Evolutionary conservation across 2,797 vertebrate species (phyloP), one percentile per base, ranked within the genome.

Genomic region (Meriones psammophilus): DNA sequence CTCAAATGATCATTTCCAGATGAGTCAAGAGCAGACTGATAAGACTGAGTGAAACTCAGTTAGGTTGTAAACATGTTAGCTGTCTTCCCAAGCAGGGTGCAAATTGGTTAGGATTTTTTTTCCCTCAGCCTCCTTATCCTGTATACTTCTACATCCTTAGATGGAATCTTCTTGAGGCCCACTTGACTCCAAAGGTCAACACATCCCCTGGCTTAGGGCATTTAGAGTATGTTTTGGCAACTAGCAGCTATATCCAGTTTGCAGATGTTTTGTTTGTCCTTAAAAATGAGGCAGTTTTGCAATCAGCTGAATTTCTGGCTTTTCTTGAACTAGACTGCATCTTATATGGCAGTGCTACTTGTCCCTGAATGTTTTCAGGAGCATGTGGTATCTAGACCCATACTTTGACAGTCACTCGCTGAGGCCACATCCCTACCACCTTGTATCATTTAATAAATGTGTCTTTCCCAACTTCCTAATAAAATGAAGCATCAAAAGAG

Each of bases 211-310:
- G 2, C 62, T 83, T 69, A 87, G 42, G 33, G 28, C 50, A 66
- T 85, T 92, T 68, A 46, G 22, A 36, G 50, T 85, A 26, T 73
- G 20, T 64, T 79, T 94, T 84, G 64, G 39, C 76, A 95, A 36
- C 36, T 33, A 80, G 14, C 15, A 73, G 58, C 26, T 50, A 10
- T 24, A 42, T 78, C 36, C 30, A 90, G 76, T 42, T 12, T 88
- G 33, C 30, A 78, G 18, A 58, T 92, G 26, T 95, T 92, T 92
- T 76, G 33, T 93, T 94, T 94, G 13, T 77, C 74, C 36, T 92
- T 28, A 94, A 87, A 77, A 60, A 85, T 50, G 42, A 95, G 33
- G 8, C 4, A 13, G 30, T 95, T 42, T 73, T 66, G 50, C 74
- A n/a, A 1, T 79, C 39, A 73, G 54, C 42, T 89, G 36, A 36